Evolutionary conservation across 2,888 invertebrate species (phyloP).

Genomic region (Boloria selene): DNA sequence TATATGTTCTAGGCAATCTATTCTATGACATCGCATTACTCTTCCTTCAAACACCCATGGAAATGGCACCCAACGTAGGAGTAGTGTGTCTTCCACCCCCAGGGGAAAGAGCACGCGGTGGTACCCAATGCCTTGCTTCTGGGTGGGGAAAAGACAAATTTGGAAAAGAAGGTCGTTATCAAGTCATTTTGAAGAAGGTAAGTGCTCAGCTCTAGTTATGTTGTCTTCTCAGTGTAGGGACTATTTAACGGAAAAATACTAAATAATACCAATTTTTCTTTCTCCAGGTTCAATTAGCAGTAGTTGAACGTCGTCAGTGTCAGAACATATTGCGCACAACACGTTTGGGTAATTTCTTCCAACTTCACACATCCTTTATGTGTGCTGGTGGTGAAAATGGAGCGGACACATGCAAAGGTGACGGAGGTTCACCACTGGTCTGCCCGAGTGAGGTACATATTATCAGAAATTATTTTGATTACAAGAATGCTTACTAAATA

Average conservation of each 20-base stretch:
- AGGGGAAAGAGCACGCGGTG: conserved; percentile 51
- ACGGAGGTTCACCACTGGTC: conserved; percentile 91
- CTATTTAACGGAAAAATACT: not conserved
- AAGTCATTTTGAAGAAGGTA: conserved; percentile 64
- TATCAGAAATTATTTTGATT: too few relatives aligned
- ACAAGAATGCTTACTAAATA: too few relatives aligned
- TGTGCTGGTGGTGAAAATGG: conserved; percentile 90
- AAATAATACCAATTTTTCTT: not conserved
- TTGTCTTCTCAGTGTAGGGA: not conserved
- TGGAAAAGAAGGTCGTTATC: conserved; percentile 77
- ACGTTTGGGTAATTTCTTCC: conserved; percentile 86
- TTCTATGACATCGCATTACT: conserved; percentile 89
- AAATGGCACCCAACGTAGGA: conserved; percentile 85
- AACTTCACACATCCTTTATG: conserved; percentile 86
- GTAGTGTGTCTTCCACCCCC: conserved; percentile 85
- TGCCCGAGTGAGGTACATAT: conserved; percentile 83
- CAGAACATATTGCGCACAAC: conserved; percentile 83
- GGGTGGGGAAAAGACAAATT: conserved; percentile 90
- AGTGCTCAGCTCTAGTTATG: not conserved
- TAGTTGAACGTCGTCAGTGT: conserved; percentile 80
- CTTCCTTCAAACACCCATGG: conserved; percentile 83
- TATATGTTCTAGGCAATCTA: conserved; percentile 77
- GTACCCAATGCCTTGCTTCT: conserved; percentile 84
- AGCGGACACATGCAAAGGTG: conserved; percentile 88
- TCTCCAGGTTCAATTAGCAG: conserved; percentile 85